A percentile compares a stretch with the other conserved stretches of the same genome.
Evolutionary conservation across 1,140 invertebrate genomes (phyloP).

Genomic region (Megathymus violae): DNA sequence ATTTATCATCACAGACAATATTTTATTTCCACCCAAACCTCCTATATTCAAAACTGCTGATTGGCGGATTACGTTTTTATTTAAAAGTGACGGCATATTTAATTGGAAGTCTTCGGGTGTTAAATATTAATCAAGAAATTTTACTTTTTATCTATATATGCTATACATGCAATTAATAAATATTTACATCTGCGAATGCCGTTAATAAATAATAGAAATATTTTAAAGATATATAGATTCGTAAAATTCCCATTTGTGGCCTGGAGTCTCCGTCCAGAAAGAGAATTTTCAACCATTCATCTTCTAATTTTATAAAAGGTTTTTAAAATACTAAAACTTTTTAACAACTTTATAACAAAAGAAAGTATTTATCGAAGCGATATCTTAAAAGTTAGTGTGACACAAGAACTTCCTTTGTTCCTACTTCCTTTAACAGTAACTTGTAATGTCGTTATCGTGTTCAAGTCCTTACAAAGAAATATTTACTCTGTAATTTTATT

Average conservation of each 20-base stretch:
- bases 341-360: not conserved
- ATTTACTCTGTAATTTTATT: slow-evolving; percentile 10
- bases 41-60: slow-evolving; percentile 19
- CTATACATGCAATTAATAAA: no score
- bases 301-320: no score
- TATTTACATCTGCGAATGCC: no score
- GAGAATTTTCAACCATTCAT: no score
- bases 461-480: slow-evolving; percentile 3
- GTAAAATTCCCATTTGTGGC: no score
- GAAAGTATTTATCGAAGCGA: not conserved
- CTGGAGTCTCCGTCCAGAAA: no score
- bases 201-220: no score
- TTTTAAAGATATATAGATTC: no score
- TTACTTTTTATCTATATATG: no score
- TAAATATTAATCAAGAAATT: slow-evolving; percentile 11
- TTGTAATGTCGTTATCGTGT: not conserved
- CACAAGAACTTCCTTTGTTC: slow-evolving; percentile 4
- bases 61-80: slow-evolving; percentile 15
- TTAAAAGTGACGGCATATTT: slow-evolving; percentile 8
- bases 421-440: not conserved
- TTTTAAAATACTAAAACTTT: no score
- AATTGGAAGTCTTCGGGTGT: not conserved
- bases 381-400: slow-evolving; percentile 7
- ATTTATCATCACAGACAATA: no score
- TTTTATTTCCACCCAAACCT: no score